Percentiles rank a stretch among this genome's conserved stretches.
These are phyloP conservation scores for Haliaeetus leucogaster DNA, from an alignment of 2,113 vertebrate species.

Conservation along the genomic window DNA sequence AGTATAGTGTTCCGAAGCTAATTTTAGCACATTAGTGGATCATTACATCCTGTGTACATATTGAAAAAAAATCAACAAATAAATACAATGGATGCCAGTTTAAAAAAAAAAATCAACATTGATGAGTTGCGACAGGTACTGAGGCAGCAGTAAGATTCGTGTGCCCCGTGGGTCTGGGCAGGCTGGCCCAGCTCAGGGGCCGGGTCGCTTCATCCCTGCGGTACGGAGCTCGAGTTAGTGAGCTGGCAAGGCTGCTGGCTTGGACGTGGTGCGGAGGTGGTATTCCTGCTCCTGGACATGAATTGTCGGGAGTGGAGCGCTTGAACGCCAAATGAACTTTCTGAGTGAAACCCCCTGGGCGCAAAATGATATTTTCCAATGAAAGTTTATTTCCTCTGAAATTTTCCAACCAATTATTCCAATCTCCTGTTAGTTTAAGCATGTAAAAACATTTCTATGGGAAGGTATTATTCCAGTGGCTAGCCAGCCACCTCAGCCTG, in stretches of 20 bases:
- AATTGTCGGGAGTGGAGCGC: neutral
- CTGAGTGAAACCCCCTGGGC: neutral
- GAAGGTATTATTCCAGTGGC: neutral
- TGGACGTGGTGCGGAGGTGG: neutral
- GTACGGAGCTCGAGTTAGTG: neutral
- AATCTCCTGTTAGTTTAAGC: neutral
- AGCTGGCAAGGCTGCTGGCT: neutral
- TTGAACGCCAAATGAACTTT: neutral
- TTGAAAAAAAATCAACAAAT: neutral
- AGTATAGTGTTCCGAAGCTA: neutral
- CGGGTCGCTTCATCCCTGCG: neutral
- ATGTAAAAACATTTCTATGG: neutral
- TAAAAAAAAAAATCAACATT: neutral
- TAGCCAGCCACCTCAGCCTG: neutral
- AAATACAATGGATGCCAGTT: neutral
- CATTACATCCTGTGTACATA: neutral
- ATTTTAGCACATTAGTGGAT: neutral
- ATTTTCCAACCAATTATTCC: neutral
- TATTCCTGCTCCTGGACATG: neutral
- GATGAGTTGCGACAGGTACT: neutral
- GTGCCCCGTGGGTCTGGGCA: neutral
- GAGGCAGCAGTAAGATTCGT: neutral
- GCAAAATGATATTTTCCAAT: neutral
- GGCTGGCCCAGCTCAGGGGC: neutral
- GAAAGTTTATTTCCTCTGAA: constrained; percentile 12